Percentiles rank a stretch among this genome's conserved stretches.
These are phyloP conservation scores for Cydia fagiglandana DNA, from an alignment of 1,140 invertebrate species.

Conservation along the genomic window DNA sequence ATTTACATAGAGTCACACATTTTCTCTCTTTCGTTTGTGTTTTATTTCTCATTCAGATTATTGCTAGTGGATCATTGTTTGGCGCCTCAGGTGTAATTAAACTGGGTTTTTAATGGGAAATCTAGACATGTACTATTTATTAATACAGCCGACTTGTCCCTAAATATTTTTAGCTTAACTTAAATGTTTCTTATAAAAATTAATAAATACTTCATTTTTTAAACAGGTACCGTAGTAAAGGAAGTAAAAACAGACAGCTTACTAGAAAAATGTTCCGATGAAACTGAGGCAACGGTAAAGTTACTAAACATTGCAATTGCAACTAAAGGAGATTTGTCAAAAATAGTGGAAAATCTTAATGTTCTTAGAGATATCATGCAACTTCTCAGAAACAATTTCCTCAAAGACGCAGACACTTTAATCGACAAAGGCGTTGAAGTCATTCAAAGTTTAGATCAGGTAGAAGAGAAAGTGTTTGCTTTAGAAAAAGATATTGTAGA, in stretches of 20 bases:
- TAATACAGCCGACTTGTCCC: no score
- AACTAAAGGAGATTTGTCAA: slow-evolving; percentile 42
- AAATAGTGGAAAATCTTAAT: slow-evolving; percentile 52
- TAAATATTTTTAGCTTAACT: no score
- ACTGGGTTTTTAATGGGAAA: no score
- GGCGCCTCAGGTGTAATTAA: no score
- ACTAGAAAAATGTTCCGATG: slow-evolving; percentile 55
- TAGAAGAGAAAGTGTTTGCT: slow-evolving; percentile 65
- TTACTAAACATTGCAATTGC: slow-evolving; percentile 53
- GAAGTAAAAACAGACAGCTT: slow-evolving; percentile 43
- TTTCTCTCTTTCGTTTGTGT: no score
- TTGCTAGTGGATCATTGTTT: no score
- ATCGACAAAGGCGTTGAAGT: slow-evolving; percentile 64
- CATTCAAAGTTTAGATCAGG: slow-evolving; percentile 53
- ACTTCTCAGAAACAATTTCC: slow-evolving; percentile 49
- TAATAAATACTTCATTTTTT: slow-evolving; percentile 24
- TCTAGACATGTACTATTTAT: no score
- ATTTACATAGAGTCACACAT: no score
- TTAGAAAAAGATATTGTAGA: slow-evolving; percentile 60
- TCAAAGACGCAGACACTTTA: slow-evolving; percentile 50
- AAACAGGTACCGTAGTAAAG: slow-evolving; percentile 35
- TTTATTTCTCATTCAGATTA: no score
- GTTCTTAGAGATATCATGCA: slow-evolving; percentile 58
- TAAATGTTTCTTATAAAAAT: neutral
- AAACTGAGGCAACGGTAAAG: slow-evolving; percentile 56